These are phyloP conservation scores for Eulemur albifrons DNA, from an alignment of 2,797 vertebrate genomes.

Conservation along the genomic window DNA sequence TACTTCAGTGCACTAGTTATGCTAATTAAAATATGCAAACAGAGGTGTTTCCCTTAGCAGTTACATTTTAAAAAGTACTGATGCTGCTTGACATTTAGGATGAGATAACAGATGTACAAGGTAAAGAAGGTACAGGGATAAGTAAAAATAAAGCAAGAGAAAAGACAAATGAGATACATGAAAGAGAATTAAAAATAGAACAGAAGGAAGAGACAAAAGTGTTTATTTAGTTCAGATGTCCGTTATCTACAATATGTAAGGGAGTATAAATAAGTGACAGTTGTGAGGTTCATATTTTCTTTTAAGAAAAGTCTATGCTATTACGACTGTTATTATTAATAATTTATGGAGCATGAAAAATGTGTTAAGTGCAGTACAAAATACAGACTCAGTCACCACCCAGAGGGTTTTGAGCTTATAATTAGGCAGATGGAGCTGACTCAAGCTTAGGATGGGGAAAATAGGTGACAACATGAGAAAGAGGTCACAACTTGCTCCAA, in stretches of 20 bases:
- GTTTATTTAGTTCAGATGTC: not conserved
- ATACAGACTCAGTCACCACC: not conserved
- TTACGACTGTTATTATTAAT: slow-evolving; percentile 54
- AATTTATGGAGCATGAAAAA: slow-evolving; percentile 62
- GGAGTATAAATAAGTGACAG: not conserved
- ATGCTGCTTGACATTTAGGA: not conserved
- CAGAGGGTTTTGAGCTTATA: slow-evolving; percentile 30
- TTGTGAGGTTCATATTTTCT: not conserved
- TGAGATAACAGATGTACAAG: not conserved
- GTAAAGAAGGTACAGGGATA: not conserved
- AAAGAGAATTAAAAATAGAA: not conserved
- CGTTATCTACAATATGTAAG: not conserved
- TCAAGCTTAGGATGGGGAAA: not conserved
- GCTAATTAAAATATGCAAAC: not conserved
- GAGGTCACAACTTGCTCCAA: not conserved
- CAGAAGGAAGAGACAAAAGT: not conserved
- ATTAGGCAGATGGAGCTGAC: slow-evolving; percentile 28
- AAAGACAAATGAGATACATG: not conserved
- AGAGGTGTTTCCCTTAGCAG: not conserved
- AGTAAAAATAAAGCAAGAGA: not conserved
- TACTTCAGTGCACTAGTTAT: not conserved
- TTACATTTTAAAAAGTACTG: not conserved
- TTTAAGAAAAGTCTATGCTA: slow-evolving; percentile 28
- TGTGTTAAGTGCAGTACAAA: slow-evolving; percentile 41
- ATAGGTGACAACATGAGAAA: not conserved